A percentile compares a stretch with the other conserved stretches of the same genome.
Evolutionary conservation across 23 tunicate genomes (phyloP).

Genomic region (Diplosoma virens): DNA sequence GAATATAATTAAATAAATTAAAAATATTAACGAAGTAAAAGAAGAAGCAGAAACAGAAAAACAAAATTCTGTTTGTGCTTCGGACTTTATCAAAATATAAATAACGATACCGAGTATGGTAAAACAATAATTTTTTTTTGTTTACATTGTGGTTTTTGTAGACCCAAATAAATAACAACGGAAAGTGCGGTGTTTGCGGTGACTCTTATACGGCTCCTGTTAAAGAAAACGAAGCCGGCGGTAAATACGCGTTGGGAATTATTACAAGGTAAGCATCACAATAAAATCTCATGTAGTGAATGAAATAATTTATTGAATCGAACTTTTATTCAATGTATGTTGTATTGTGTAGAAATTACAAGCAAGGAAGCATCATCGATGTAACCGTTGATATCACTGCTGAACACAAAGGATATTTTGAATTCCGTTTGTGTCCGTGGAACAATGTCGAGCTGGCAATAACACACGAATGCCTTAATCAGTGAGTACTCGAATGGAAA

Average conservation of each 20-base stretch:
- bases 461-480: conserved; percentile 57
- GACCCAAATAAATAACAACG: conserved; percentile 44
- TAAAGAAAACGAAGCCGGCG: conserved; percentile 81
- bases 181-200: conserved; percentile 87
- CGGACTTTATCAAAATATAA: too few species aligned
- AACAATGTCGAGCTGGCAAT: conserved; percentile 32
- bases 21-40: too few species aligned
- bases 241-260: conserved; percentile 85
- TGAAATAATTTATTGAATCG: too few species aligned
- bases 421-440: conserved; percentile 64
- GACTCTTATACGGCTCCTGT: conserved; percentile 53
- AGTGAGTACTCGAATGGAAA: conserved; percentile 21
- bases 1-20: too few species aligned
- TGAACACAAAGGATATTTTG: conserved; percentile 52
- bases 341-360: conserved; percentile 22
- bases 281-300: neutral
- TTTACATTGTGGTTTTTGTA: too few species aligned
- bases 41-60: too few species aligned
- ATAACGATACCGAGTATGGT: too few species aligned
- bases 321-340: neutral
- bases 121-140: too few species aligned
- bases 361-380: conserved; percentile 31
- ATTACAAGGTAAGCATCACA: conserved; percentile 38
- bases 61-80: too few species aligned
- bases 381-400: conserved; percentile 50